Base-by-base conservation (phyloP, 92 coral and sea anemone genomes). In the Pocillopora grandis region DNA sequence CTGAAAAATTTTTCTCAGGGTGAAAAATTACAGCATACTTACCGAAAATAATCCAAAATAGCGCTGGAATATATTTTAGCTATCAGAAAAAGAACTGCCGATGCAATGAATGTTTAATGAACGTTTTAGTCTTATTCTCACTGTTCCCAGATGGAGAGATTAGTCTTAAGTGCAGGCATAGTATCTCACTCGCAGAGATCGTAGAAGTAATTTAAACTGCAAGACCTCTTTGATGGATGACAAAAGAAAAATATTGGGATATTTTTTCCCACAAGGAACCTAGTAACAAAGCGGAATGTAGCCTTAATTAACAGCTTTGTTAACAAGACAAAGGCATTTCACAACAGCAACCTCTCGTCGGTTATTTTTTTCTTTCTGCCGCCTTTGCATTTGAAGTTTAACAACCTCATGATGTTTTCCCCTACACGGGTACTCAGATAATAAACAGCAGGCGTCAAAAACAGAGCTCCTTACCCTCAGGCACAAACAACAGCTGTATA, bases 401-500 rank as follows among this genome's bases (percentile, higher is more conserved):
- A 79, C 83, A 79, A 79, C 65, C 31, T 60, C 18, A 4, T 58
- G 58, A 69, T 58, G 27, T 69, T 57, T 20, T 36, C 59, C 35
- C 52, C 66, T 57, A 66, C 64, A 62, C 20, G 11, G 63, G 27
- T 49, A 13, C 16, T 52, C 37, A 79, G 27, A 79, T 64, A 66
- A 66, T 49, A 55, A 71, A 20, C 70, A 15, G 81, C 60, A 23
- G 81, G 60, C 23, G 55, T 62, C 71, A 77, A 63, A 63, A 63
- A 77, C 74, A 27, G 16, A 79, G 68, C 14, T 20, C 59, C 37
- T 66, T 49, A 56, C 19, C 37, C 21, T 33, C 18, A 77, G 20
- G 9, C 82, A 36, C 71, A 48, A 64, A 62, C n/a, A 67, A 78
- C 72, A 78, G 58, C 72, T 76, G 67, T 35, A 16, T 35, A 27